phyloP scores from a whole-genome alignment of 2,113 vertebrate species.

The Pavo muticus region DNA sequence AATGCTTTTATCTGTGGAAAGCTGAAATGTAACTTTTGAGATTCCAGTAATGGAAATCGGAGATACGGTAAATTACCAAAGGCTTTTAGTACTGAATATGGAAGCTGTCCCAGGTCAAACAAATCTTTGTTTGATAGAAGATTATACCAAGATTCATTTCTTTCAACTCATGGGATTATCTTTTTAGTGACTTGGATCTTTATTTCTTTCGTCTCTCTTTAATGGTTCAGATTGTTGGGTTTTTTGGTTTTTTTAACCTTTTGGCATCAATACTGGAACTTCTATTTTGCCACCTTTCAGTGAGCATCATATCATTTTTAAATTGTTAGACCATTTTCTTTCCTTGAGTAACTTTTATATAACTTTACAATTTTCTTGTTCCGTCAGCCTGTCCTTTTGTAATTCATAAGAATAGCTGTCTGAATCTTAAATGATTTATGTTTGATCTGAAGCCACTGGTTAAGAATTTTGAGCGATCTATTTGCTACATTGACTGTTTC shows the following conservation, averaged over 20 bases:
- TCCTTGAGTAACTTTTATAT: not conserved
- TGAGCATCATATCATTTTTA: not conserved
- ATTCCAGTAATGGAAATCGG: not conserved
- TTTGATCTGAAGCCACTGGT: fast-evolving
- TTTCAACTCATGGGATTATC: fast-evolving
- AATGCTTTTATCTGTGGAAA: not conserved
- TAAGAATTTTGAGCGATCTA: not conserved
- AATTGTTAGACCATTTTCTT: not conserved
- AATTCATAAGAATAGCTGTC: not conserved
- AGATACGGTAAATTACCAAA: not conserved
- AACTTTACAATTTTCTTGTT: not conserved
- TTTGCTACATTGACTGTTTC: not conserved
- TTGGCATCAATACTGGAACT: not conserved
- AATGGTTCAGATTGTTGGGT: not conserved
- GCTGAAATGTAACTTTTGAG: not conserved
- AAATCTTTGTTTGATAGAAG: not conserved
- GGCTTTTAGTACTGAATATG: not conserved
- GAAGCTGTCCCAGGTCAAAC: not conserved
- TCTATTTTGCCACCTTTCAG: not conserved
- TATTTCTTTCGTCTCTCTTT: not conserved
- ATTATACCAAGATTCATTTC: not conserved
- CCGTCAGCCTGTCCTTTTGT: not conserved
- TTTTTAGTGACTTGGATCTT: not conserved
- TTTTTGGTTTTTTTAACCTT: not conserved
- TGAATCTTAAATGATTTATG: not conserved